Evolutionary conservation across 1,140 invertebrate species (phyloP).

Genomic region (Solenopsis invicta): DNA sequence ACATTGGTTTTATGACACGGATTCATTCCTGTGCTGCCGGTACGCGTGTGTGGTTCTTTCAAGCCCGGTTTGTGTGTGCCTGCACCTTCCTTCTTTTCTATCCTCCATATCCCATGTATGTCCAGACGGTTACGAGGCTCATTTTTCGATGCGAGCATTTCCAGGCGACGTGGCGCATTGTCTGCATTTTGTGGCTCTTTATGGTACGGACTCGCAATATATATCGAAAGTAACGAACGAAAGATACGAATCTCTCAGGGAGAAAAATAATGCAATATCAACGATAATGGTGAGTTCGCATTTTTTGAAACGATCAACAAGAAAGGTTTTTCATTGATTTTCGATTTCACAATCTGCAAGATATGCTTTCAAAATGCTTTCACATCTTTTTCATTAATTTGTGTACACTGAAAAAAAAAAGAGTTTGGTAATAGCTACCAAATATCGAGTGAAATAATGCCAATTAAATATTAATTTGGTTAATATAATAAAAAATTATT

Average conservation of each 20-base stretch:
- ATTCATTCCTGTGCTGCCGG: conserved; percentile 42
- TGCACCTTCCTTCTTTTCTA: not conserved
- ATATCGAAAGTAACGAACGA: conserved; percentile 25
- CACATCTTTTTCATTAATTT: not conserved
- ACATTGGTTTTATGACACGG: conserved; percentile 43
- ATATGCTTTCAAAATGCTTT: not conserved
- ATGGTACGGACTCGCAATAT: conserved; percentile 5
- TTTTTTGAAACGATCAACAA: not conserved
- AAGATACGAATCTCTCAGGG: not conserved
- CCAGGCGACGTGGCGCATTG: conserved; percentile 59
- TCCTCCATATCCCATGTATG: conserved; percentile 8
- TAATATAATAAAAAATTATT: too few relatives aligned
- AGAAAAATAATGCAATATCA: not conserved
- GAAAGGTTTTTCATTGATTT: not conserved
- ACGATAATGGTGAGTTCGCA: not conserved
- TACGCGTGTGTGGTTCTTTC: not conserved
- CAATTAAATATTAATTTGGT: too few relatives aligned
- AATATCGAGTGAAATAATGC: too few relatives aligned
- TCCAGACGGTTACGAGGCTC: conserved; percentile 54
- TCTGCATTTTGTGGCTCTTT: conserved; percentile 60
- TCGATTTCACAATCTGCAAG: not conserved
- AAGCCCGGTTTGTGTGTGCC: not conserved
- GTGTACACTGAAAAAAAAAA: too few relatives aligned
- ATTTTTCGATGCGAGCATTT: conserved; percentile 65
- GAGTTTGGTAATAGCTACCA: too few relatives aligned